These are phyloP conservation scores for Hyles lineata DNA, from an alignment of 2,888 invertebrate species.

Conservation along the genomic window DNA sequence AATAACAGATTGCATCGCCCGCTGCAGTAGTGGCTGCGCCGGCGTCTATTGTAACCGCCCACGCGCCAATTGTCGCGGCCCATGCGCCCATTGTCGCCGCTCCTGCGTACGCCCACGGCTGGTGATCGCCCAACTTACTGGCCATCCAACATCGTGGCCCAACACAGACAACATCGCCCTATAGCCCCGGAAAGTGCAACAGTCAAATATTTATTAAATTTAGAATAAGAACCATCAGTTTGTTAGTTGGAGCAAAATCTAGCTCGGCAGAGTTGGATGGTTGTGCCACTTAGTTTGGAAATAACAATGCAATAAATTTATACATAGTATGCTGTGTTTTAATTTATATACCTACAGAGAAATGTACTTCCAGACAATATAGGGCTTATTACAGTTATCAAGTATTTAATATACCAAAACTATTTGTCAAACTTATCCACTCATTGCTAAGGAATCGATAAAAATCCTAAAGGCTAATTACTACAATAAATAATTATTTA, in stretches of 20 bases:
- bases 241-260: conserved; percentile 55
- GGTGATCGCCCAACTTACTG: conserved; percentile 55
- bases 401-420: too few species aligned
- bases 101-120: conserved; percentile 68
- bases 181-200: conserved; percentile 63
- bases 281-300: conserved; percentile 60
- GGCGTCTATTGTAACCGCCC: conserved; percentile 66
- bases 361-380: not conserved
- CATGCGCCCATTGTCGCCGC: conserved; percentile 66
- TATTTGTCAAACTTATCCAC: too few species aligned
- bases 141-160: conserved; percentile 35
- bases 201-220: conserved; percentile 72
- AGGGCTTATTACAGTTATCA: too few species aligned
- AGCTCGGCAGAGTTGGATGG: conserved; percentile 56
- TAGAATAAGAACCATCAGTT: conserved; percentile 58
- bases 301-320: conserved; percentile 55
- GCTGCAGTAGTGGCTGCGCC: conserved; percentile 66
- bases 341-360: not conserved
- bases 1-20: conserved; percentile 70
- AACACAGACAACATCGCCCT: conserved; percentile 44
- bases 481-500: not conserved
- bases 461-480: not conserved
- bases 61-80: conserved; percentile 61
- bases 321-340: conserved; percentile 34
- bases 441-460: too few species aligned